Evolutionary conservation across 2,797 vertebrate species (phyloP).

Genomic region (Ambastaia sidthimunki): DNA sequence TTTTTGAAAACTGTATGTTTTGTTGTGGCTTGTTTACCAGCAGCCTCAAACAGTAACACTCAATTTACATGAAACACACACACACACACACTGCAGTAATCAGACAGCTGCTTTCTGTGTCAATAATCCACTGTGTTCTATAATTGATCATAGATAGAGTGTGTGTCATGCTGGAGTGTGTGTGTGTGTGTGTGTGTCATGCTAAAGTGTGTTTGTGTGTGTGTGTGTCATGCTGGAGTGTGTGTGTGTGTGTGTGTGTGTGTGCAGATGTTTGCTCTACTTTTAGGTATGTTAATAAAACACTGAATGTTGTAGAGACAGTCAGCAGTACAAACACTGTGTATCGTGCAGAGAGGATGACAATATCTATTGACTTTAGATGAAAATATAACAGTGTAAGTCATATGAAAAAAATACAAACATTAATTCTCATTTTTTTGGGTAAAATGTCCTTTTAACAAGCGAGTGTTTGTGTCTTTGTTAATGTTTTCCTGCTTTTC

Average conservation of each 20-base stretch:
- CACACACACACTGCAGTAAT: conserved; percentile 38
- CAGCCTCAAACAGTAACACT: background rate
- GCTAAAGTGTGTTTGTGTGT: conserved; percentile 40
- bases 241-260: conserved; percentile 16
- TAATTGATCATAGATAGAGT: conserved; percentile 60
- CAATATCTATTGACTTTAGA: background rate
- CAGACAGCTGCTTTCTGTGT: conserved; percentile 42
- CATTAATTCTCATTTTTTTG: background rate
- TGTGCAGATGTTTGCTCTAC: conserved; percentile 33
- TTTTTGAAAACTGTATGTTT: background rate
- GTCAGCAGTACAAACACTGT: too few relatives aligned
- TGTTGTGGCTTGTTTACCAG: background rate
- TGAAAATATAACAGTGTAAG: background rate
- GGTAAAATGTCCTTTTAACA: conserved; percentile 3
- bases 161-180: conserved; percentile 41
- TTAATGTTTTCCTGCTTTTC: conserved; percentile 37
- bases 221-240: conserved; percentile 19
- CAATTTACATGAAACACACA: conserved; percentile 44
- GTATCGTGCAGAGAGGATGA: too few relatives aligned
- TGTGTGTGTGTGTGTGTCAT: conserved; percentile 44
- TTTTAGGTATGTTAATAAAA: conserved; percentile 2
- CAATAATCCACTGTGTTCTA: conserved; percentile 59
- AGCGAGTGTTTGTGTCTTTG: conserved; percentile 23
- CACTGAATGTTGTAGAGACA: background rate
- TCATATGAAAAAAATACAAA: background rate